Evolutionary conservation across 2,888 invertebrate species (phyloP).

Genomic region (Coleophora flavipennella): DNA sequence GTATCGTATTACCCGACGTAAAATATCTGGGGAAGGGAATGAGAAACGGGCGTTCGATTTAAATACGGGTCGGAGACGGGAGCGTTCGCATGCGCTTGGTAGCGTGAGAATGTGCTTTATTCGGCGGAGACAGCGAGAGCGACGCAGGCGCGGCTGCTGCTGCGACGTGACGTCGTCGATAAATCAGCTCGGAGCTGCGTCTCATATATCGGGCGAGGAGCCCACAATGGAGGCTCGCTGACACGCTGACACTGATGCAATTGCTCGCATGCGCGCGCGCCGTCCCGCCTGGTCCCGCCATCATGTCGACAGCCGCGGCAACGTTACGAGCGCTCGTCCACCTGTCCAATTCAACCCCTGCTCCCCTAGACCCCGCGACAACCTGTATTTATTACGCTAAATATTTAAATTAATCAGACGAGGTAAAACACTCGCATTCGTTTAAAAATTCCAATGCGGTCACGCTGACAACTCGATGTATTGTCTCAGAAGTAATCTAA

Average conservation of each 20-base stretch:
- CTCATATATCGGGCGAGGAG: slow-evolving; percentile 53
- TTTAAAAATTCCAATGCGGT: slow-evolving; percentile 67
- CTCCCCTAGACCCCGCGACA: slow-evolving; percentile 24
- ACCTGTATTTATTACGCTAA: slow-evolving; percentile 67
- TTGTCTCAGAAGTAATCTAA: slow-evolving; percentile 58
- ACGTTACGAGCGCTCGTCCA: slow-evolving; percentile 27
- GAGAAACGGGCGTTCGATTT: slow-evolving; percentile 69
- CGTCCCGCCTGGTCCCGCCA: slow-evolving; percentile 42
- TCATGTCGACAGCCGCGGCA: slow-evolving; percentile 31
- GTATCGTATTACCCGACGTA: slow-evolving; percentile 72
- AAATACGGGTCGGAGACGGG: slow-evolving; percentile 59
- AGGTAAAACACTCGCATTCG: slow-evolving; percentile 66
- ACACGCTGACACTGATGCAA: slow-evolving; percentile 63
- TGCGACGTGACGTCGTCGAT: slow-evolving; percentile 50
- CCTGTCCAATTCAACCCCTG: slow-evolving; percentile 25
- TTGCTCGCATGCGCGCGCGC: slow-evolving; percentile 54
- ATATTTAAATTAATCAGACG: slow-evolving; percentile 72
- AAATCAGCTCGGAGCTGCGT: slow-evolving; percentile 57
- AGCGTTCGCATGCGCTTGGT: slow-evolving; percentile 68
- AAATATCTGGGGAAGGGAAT: slow-evolving; percentile 71
- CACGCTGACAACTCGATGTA: slow-evolving; percentile 68
- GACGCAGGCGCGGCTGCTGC: slow-evolving; percentile 49
- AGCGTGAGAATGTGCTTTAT: slow-evolving; percentile 72
- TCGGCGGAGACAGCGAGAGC: slow-evolving; percentile 23
- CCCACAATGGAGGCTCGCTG: slow-evolving; percentile 56